Percentiles rank a stretch among this genome's conserved stretches.
phyloP scores from a whole-genome alignment of 2,888 invertebrate species.

The Magallana nippona region DNA sequence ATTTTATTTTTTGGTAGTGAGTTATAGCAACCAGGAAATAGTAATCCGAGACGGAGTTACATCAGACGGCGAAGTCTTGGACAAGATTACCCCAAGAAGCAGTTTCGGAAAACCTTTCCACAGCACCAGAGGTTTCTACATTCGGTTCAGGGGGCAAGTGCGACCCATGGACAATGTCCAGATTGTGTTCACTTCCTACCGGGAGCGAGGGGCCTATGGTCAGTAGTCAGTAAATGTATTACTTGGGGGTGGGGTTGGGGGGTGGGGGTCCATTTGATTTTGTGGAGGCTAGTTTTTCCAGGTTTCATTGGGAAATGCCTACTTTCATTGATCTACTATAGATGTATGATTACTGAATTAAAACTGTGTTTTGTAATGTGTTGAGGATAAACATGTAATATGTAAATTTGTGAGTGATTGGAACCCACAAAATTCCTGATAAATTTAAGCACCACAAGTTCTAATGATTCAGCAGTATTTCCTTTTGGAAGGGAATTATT shows the following conservation, averaged over 20 bases:
- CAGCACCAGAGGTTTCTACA: slow-evolving; percentile 57
- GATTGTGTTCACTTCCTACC: slow-evolving; percentile 59
- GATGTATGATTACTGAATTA: too few relatives aligned
- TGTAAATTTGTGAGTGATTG: too few relatives aligned
- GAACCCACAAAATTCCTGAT: too few relatives aligned
- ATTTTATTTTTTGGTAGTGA: not conserved
- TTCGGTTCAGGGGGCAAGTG: slow-evolving; percentile 56
- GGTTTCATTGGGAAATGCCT: too few relatives aligned
- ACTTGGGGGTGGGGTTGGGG: too few relatives aligned
- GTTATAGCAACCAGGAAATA: not conserved
- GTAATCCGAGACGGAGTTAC: slow-evolving; percentile 58
- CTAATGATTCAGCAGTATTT: too few relatives aligned
- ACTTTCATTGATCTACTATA: too few relatives aligned
- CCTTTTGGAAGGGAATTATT: too few relatives aligned
- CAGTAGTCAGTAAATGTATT: not conserved
- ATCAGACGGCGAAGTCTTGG: slow-evolving; percentile 51
- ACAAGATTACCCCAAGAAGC: slow-evolving; percentile 41
- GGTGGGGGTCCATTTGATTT: not conserved
- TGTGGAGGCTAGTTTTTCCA: slow-evolving; percentile 19
- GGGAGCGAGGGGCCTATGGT: slow-evolving; percentile 10
- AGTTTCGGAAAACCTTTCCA: slow-evolving; percentile 36
- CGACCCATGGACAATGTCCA: slow-evolving; percentile 50
- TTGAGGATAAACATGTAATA: too few relatives aligned
- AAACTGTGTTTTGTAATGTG: too few relatives aligned
- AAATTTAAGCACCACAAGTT: too few relatives aligned